Evolutionary conservation across 2,113 vertebrate genomes (phyloP).

Genomic region (Alethe castanea): DNA sequence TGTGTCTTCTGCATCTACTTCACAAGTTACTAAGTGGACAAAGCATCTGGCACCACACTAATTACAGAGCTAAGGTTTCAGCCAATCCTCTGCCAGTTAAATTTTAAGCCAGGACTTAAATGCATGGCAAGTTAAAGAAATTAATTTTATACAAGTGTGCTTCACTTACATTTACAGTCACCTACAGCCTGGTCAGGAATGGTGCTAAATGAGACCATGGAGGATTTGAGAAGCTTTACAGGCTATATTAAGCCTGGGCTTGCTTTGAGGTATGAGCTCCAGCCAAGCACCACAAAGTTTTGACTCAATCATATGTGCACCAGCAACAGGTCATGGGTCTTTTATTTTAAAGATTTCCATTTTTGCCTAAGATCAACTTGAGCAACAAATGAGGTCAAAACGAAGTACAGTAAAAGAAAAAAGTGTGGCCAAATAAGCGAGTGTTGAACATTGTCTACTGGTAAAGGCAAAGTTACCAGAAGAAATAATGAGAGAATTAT

Average conservation of each 20-base stretch:
- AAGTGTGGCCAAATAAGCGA: not conserved
- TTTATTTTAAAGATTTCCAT: not conserved
- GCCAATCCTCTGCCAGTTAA: not conserved
- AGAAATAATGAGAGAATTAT: not conserved
- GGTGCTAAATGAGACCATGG: not conserved
- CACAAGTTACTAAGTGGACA: not conserved
- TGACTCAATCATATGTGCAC: not conserved
- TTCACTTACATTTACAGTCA: not conserved
- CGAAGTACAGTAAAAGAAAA: not conserved
- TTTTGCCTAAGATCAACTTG: not conserved
- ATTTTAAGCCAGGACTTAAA: not conserved
- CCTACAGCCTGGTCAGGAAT: not conserved
- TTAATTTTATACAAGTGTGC: not conserved
- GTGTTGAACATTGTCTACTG: not conserved
- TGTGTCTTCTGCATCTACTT: not conserved
- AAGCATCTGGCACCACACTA: not conserved
- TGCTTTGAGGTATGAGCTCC: not conserved
- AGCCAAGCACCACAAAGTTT: not conserved
- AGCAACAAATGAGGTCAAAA: not conserved
- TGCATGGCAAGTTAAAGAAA: not conserved
- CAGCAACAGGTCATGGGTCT: not conserved
- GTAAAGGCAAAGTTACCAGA: not conserved
- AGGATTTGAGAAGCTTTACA: not conserved
- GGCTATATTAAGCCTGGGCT: rapidly evolving
- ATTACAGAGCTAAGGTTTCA: not conserved